These are phyloP conservation scores for Aphodius sticticus DNA, from an alignment of 2,888 invertebrate species.

Conservation along the genomic window DNA sequence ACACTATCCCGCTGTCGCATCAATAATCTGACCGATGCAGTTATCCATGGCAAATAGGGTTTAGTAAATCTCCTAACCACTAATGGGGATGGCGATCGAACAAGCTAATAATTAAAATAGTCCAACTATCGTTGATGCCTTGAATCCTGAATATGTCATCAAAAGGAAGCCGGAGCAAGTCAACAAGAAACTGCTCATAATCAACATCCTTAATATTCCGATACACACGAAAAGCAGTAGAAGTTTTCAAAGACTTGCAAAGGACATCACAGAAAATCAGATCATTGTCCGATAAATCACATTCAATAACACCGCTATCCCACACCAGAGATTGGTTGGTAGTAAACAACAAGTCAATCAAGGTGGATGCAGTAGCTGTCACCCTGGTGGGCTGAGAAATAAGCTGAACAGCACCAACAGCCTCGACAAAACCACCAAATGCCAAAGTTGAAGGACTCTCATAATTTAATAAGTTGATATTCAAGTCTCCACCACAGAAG, in stretches of 20 bases:
- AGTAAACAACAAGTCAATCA: neutral
- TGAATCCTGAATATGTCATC: neutral
- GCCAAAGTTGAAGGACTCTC: neutral
- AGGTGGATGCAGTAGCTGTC: neutral
- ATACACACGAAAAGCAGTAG: neutral
- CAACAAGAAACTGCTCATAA: neutral
- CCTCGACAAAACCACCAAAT: neutral
- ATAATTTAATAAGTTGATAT: neutral
- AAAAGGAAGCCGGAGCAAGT: neutral
- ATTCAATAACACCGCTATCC: neutral
- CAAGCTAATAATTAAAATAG: neutral
- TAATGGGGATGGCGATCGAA: neutral
- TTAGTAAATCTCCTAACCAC: neutral
- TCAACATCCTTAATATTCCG: neutral
- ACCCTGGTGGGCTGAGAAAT: neutral
- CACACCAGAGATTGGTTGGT: neutral
- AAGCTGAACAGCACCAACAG: neutral
- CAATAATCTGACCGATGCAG: neutral
- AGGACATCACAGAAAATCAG: neutral
- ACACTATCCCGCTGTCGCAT: neutral
- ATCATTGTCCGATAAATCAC: neutral
- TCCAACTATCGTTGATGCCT: neutral
- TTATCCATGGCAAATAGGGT: neutral
- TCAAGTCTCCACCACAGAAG: neutral
- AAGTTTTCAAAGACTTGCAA: neutral